Base-by-base conservation (phyloP, 2,888 invertebrate species). In the Sinodicranocentrus sp. region DNA sequence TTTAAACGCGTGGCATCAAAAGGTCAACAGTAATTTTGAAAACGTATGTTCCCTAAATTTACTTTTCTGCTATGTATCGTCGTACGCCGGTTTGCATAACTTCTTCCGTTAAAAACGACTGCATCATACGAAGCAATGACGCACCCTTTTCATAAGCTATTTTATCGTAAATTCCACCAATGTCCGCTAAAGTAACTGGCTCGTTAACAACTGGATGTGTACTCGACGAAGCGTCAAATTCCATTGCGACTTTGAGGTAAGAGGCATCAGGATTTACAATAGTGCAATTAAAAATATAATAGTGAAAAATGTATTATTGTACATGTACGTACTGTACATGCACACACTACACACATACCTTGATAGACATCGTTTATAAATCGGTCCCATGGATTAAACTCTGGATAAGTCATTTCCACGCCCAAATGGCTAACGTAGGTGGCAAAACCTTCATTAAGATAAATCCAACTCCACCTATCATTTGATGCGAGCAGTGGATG, bases 381-480 rank as follows among this genome's bases (percentile, higher is more conserved):
- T 10, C 73, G 67, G n/a, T 80, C 84, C 84, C 86, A 85, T 5
- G 86, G 84, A 23, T 54, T 52, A 28, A 87, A 84, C 65, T 87
- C 86, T 8, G 87, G 86, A 23, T 85, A 78, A 0, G 85, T 84
- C 48, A 63, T 48, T 25, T 85, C 48, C 2, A 87, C 84, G 1
- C 87, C 87, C 6, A 85, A 57, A 75, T 85, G 84, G 15, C 86
- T 85, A 6, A 84, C 71, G 65, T 79, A 88, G 0, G 87, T 86
- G 10, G 88, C 86, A 61, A 86, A 67, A 21, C 88, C 88, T 82
- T 88, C 88, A 65, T 87, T 88, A 8, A 88, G 70, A 84, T 85
- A 88, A 52, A 87, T 82, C 71, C 83, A 83, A 15, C 79, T 83
- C 83, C 86, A 88, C 71, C 76, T 82, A 8, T 21, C n/a, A n/a